A percentile compares a stretch with the other conserved stretches of the same genome.
Evolutionary conservation across 2,797 vertebrate genomes (phyloP).

Genomic region (Catostomus latipinnis): DNA sequence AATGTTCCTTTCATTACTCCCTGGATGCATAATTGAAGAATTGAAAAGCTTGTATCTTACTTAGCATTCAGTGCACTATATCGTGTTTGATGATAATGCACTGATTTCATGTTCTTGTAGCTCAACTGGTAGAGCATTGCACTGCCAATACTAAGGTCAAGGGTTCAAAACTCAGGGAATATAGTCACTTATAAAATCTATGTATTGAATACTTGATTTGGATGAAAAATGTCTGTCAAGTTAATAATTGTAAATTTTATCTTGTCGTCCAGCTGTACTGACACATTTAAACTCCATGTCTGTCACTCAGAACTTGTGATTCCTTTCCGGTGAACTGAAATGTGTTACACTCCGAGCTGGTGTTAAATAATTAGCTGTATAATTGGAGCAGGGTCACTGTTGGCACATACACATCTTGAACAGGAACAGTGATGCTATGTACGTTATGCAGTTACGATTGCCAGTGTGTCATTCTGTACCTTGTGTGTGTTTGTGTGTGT

Average conservation of each 20-base stretch:
- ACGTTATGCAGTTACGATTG: constrained; percentile 13
- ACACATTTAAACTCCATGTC: not conserved
- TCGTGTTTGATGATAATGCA: not conserved
- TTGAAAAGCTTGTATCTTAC: not conserved
- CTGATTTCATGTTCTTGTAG: not conserved
- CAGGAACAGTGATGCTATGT: constrained; percentile 23
- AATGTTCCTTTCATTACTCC: not conserved
- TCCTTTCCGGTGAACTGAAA: not conserved
- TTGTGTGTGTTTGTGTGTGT: constrained; percentile 13
- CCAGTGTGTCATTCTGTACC: not conserved
- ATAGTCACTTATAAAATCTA: not conserved
- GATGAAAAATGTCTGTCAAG: not conserved
- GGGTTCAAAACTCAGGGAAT: not conserved
- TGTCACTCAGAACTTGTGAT: constrained; percentile 11
- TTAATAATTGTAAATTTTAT: not conserved
- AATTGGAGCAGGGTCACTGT: constrained; percentile 20
- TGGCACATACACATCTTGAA: constrained; percentile 38
- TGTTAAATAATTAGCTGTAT: constrained; percentile 27
- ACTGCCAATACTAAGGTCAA: too few relatives aligned
- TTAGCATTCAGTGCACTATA: not conserved
- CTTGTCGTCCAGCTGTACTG: not conserved
- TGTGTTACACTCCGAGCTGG: not conserved
- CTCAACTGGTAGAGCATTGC: too few relatives aligned
- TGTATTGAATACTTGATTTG: not conserved
- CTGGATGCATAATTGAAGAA: not conserved